phyloP scores from a whole-genome alignment of 2,888 invertebrate genomes.

The Limnephilus lunatus region DNA sequence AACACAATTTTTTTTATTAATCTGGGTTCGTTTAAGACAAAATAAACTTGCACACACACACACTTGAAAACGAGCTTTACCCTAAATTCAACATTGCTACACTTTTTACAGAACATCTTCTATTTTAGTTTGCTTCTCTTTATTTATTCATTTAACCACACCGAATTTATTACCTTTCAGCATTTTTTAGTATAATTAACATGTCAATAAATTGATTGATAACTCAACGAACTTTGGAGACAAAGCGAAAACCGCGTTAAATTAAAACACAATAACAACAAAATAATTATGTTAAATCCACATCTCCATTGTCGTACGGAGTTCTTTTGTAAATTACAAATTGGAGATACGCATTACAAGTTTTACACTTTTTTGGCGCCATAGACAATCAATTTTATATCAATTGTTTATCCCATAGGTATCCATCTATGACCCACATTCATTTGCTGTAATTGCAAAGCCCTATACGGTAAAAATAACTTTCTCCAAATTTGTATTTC shows the following conservation, averaged over 20 bases:
- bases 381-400: background rate
- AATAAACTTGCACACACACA: too few relatives aligned
- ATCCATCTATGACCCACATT: background rate
- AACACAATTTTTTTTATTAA: too few relatives aligned
- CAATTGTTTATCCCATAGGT: background rate
- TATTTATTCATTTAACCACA: too few relatives aligned
- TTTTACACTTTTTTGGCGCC: background rate
- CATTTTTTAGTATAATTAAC: background rate
- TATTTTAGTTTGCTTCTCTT: too few relatives aligned
- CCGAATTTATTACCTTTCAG: too few relatives aligned
- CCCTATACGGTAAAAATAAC: background rate
- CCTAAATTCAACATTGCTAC: too few relatives aligned
- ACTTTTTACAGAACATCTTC: too few relatives aligned
- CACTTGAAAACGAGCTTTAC: too few relatives aligned
- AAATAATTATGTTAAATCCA: background rate
- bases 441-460: background rate
- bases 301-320: background rate
- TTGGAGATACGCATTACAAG: background rate
- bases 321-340: background rate
- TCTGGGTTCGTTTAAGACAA: too few relatives aligned
- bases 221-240: background rate
- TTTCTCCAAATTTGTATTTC: background rate
- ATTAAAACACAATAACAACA: background rate
- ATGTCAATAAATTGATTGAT: background rate
- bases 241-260: background rate